Evolutionary conservation across 2,797 vertebrate species (phyloP).

Genomic region (Florisuga fusca): DNA sequence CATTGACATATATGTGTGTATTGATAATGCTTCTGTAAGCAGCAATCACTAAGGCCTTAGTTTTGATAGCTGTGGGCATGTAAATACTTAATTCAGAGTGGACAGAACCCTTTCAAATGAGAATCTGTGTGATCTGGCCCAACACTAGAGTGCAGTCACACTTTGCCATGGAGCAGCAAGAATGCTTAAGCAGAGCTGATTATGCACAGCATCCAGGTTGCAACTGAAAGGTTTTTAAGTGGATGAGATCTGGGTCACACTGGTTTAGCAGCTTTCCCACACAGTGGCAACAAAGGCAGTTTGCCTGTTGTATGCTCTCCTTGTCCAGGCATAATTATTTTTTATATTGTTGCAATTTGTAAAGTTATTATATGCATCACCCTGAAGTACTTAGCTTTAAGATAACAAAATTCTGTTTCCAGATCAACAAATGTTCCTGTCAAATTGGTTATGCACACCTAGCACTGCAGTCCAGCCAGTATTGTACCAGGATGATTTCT

Average conservation of each 20-base stretch:
- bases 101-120: fast-evolving
- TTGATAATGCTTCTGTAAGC: fast-evolving
- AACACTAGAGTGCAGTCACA: not conserved
- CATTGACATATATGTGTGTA: fast-evolving
- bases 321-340: not conserved
- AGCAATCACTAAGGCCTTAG: not conserved
- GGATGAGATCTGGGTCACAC: not conserved
- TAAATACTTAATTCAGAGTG: not conserved
- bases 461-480: not conserved
- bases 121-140: fast-evolving
- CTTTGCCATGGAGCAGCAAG: not conserved
- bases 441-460: not conserved
- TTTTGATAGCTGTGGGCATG: not conserved
- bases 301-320: not conserved
- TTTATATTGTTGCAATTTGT: fast-evolving
- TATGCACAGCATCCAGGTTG: not conserved
- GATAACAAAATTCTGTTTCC: not conserved
- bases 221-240: slow-evolving; percentile 4
- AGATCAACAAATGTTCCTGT: not conserved
- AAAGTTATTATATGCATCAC: not conserved
- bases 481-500: not conserved
- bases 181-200: slow-evolving; percentile 26
- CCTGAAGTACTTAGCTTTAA: not conserved
- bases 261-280: not conserved
- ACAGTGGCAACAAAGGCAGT: not conserved